phyloP scores from a whole-genome alignment of 2,797 vertebrate genomes.

The Pteronotus mesoamericanus region DNA sequence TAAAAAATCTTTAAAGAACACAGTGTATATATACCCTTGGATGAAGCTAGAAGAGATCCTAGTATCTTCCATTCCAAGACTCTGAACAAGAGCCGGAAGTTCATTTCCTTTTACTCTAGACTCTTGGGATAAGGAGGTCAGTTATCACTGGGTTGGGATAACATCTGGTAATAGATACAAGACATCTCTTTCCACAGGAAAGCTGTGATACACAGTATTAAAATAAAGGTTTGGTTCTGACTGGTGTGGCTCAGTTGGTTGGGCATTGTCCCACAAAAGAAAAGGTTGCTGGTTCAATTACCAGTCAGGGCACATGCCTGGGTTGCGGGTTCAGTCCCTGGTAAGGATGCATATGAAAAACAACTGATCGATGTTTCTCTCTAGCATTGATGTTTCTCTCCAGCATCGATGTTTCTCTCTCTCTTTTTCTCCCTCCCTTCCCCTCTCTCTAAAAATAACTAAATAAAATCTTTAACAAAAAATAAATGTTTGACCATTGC shows the following conservation, averaged over 20 bases:
- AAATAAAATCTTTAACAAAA: background rate
- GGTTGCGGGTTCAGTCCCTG: background rate
- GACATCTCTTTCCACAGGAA: background rate
- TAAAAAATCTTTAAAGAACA: background rate
- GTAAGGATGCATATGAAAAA: background rate
- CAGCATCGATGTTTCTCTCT: background rate
- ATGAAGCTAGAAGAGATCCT: background rate
- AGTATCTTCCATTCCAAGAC: background rate
- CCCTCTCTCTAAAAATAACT: background rate
- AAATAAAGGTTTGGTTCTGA: background rate
- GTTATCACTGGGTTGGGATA: background rate
- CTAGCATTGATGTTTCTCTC: background rate
- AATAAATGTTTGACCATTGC: background rate
- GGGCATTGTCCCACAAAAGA: background rate
- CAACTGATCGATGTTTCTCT: background rate
- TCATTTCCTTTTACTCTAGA: slow-evolving; percentile 23
- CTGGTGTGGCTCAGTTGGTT: background rate
- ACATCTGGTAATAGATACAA: background rate
- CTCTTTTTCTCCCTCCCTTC: background rate
- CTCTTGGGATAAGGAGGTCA: background rate
- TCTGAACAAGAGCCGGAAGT: background rate
- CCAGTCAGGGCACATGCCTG: too few species aligned
- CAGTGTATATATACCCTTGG: background rate
- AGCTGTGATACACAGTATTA: background rate
- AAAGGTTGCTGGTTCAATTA: background rate